These are phyloP conservation scores for Brachionus plicatilis DNA, from an alignment of 1,140 invertebrate species.

Conservation along the genomic window DNA sequence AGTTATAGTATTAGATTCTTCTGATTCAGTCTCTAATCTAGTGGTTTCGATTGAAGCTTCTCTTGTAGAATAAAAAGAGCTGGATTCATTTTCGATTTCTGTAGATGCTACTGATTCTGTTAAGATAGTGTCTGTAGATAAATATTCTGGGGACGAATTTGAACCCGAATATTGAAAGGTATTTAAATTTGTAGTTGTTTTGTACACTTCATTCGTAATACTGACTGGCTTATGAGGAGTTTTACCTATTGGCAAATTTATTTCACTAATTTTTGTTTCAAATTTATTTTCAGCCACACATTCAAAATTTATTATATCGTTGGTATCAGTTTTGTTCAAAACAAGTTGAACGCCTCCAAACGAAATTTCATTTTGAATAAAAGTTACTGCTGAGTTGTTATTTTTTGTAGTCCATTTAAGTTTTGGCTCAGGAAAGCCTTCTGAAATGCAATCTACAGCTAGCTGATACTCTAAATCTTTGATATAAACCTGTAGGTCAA, in stretches of 20 bases:
- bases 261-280: background rate
- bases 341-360: background rate
- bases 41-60: background rate
- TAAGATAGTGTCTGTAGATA: too few species aligned
- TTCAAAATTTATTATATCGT: background rate
- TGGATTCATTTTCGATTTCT: too few species aligned
- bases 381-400: background rate
- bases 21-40: background rate
- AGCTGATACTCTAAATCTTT: background rate
- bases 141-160: too few species aligned
- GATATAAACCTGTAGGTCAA: background rate
- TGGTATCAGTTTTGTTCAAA: background rate
- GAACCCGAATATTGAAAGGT: background rate
- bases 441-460: background rate
- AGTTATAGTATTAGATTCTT: background rate
- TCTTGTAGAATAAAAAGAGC: too few species aligned
- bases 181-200: background rate
- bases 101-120: too few species aligned
- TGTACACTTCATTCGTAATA: background rate
- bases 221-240: background rate
- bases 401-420: background rate
- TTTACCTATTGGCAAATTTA: background rate
- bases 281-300: conserved; percentile 5
- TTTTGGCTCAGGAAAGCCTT: background rate
- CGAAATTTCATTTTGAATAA: background rate